Percentiles rank a stretch among this genome's conserved stretches.
Conservation (phyloP, 2,888 invertebrate genomes). For the Archaeoteleia sp. region DNA sequence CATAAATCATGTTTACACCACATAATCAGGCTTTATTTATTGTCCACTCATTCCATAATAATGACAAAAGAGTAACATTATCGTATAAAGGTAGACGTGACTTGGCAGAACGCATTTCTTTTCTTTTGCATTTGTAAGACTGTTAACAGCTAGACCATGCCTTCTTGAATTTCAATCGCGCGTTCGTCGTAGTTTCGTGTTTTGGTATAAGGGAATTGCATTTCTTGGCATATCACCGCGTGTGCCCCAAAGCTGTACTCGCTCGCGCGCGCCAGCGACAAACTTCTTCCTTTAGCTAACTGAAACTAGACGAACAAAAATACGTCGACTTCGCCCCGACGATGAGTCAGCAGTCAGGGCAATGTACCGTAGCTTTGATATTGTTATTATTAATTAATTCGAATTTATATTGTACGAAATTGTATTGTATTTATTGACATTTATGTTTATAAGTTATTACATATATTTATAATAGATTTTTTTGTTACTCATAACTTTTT, state of each 20-base stretch:
- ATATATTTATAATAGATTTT: too few relatives aligned
- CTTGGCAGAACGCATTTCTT: constrained; percentile 17
- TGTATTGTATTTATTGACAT: too few relatives aligned
- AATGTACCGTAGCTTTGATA: constrained; percentile 17
- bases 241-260: constrained; percentile 27
- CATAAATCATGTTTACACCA: too few relatives aligned
- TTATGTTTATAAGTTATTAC: too few relatives aligned
- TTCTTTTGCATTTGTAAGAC: constrained; percentile 12
- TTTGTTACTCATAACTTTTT: too few relatives aligned
- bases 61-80: too few relatives aligned
- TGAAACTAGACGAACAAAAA: constrained; percentile 43
- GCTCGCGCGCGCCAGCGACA: constrained; percentile 28
- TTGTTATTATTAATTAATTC: background rate
- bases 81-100: constrained; percentile 21
- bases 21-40: too few relatives aligned
- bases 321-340: constrained; percentile 17
- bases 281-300: constrained; percentile 44
- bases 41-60: too few relatives aligned
- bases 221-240: constrained; percentile 35
- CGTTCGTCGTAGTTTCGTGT: constrained; percentile 36
- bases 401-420: too few relatives aligned
- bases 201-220: constrained; percentile 34
- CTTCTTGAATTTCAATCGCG: constrained; percentile 41
- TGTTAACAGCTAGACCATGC: constrained; percentile 10
- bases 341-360: constrained; percentile 34